Evolutionary conservation across 2,888 invertebrate genomes (phyloP).

Genomic region (Habroteleia sp.): DNA sequence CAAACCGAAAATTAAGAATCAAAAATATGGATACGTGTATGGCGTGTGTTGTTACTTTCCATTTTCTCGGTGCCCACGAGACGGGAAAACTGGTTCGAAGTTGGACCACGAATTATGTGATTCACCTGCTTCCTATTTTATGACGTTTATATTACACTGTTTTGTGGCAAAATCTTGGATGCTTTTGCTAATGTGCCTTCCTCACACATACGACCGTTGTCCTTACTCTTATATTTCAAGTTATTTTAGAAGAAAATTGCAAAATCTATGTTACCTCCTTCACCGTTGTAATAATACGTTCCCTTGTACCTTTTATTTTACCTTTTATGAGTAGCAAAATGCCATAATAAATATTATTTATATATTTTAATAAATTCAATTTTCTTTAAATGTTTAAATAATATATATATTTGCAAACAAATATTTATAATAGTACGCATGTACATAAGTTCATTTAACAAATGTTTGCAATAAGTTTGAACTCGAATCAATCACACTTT

Average conservation of each 20-base stretch:
- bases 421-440: too few species aligned
- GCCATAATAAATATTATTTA: constrained; percentile 35
- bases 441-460: too few species aligned
- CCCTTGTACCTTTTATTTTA: constrained; percentile 25
- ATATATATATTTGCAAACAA: too few species aligned
- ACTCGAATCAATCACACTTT: too few species aligned
- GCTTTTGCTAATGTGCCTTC: constrained; percentile 62
- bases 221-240: constrained; percentile 56
- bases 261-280: constrained; percentile 53
- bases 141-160: constrained; percentile 80
- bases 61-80: constrained; percentile 61
- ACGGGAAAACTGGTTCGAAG: constrained; percentile 74
- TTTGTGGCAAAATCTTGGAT: constrained; percentile 74
- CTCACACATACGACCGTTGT: constrained; percentile 59
- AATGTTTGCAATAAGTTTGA: too few species aligned
- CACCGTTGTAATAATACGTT: constrained; percentile 34
- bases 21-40: constrained; percentile 60
- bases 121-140: constrained; percentile 81
- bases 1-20: constrained; percentile 28
- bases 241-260: constrained; percentile 42
- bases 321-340: constrained; percentile 43
- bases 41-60: constrained; percentile 67
- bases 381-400: too few species aligned
- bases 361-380: constrained; percentile 29
- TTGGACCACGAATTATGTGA: constrained; percentile 79